Evolutionary conservation across 2,113 vertebrate genomes (phyloP).

Genomic region (Brachypteracias leptosomus): DNA sequence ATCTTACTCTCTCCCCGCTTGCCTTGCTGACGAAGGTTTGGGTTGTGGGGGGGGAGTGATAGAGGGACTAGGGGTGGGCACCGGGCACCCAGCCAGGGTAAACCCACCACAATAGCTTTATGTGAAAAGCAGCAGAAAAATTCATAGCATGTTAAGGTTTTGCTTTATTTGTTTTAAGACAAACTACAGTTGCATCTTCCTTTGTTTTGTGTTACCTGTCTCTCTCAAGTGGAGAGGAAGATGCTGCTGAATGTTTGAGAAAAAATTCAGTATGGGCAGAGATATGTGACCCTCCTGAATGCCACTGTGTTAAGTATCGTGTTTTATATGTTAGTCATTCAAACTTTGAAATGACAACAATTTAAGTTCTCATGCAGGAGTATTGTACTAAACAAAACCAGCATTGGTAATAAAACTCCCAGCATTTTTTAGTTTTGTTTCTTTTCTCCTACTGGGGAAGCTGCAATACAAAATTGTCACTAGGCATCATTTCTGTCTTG

Average conservation of each 20-base stretch:
- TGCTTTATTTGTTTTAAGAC: background rate
- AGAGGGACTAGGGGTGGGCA: too few species aligned
- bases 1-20: too few species aligned
- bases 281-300: background rate
- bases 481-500: background rate
- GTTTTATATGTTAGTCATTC: background rate
- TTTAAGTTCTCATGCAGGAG: background rate
- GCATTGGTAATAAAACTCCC: background rate
- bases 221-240: background rate
- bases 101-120: too few species aligned
- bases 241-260: background rate
- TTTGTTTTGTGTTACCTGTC: background rate
- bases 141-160: background rate
- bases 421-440: background rate
- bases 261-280: background rate
- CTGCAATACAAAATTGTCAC: background rate
- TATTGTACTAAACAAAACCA: background rate
- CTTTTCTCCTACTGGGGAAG: background rate
- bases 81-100: too few species aligned
- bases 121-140: background rate
- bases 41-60: too few species aligned
- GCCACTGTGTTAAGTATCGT: background rate
- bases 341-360: background rate
- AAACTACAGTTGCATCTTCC: background rate
- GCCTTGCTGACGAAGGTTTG: too few species aligned